Percentiles rank a stretch among this genome's conserved stretches.
phyloP scores from a whole-genome alignment of 2,888 invertebrate species.

The Globia sparganii region DNA sequence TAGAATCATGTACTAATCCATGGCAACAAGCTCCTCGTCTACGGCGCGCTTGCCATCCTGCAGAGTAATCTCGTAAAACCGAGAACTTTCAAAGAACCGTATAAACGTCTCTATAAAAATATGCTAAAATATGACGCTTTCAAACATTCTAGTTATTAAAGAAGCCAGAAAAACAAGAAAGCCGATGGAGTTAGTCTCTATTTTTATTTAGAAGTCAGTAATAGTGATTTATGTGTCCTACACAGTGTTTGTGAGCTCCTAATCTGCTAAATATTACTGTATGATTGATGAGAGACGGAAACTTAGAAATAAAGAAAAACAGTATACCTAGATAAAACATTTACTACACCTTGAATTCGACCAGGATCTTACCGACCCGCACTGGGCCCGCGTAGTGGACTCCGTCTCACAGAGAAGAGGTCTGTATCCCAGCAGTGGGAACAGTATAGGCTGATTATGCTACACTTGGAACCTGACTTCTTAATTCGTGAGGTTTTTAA shows the following conservation, averaged over 20 bases:
- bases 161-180: constrained; percentile 15
- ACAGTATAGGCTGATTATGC: too few relatives aligned
- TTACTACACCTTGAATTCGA: not conserved
- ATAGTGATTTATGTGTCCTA: constrained; percentile 49
- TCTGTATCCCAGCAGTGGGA: too few relatives aligned
- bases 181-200: constrained; percentile 11
- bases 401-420: too few relatives aligned
- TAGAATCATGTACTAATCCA: too few relatives aligned
- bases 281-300: too few relatives aligned
- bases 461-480: too few relatives aligned
- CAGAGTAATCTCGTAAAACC: not conserved
- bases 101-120: constrained; percentile 1
- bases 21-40: too few relatives aligned
- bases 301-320: too few relatives aligned
- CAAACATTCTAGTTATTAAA: constrained; percentile 4
- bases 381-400: too few relatives aligned
- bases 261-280: constrained; percentile 11
- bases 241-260: constrained; percentile 20
- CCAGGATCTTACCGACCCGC: not conserved
- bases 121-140: constrained; percentile 5
- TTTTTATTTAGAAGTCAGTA: constrained; percentile 27
- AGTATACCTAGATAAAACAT: too few relatives aligned
- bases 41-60: too few relatives aligned
- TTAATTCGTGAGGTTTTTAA: too few relatives aligned
- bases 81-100: not conserved